Conservation (phyloP, 2,797 vertebrate genomes). For the Leuciscus waleckii region DNA sequence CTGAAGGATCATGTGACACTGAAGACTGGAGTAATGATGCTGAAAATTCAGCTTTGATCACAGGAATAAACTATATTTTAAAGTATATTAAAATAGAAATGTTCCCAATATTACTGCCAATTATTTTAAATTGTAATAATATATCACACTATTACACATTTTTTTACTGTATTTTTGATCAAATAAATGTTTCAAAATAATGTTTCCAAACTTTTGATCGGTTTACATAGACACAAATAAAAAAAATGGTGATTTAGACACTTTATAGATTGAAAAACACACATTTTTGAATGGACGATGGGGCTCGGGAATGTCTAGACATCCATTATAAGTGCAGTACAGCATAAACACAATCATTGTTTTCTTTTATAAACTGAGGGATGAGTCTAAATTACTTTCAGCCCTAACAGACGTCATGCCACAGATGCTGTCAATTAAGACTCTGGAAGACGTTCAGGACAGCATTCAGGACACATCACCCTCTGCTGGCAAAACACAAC, state of each 20-base stretch:
- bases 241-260: not conserved
- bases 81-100: too few species aligned
- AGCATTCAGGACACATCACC: conserved; percentile 56
- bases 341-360: not conserved
- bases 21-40: too few species aligned
- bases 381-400: not conserved
- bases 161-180: too few species aligned
- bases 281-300: not conserved
- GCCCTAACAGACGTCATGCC: not conserved
- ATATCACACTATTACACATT: too few species aligned
- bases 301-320: not conserved
- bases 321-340: not conserved
- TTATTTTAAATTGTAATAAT: too few species aligned
- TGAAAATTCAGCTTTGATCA: too few species aligned
- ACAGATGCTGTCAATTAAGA: not conserved
- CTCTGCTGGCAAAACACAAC: conserved; percentile 64
- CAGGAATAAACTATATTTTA: too few species aligned
- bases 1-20: too few species aligned
- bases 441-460: not conserved
- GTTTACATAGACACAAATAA: not conserved
- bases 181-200: too few species aligned
- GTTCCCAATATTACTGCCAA: too few species aligned
- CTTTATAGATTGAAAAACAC: not conserved
- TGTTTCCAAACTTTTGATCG: too few species aligned
- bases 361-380: not conserved